Percentiles rank a stretch among this genome's conserved stretches.
Conservation (phyloP, 2,797 vertebrate species). For the Anabacerthia variegaticeps region DNA sequence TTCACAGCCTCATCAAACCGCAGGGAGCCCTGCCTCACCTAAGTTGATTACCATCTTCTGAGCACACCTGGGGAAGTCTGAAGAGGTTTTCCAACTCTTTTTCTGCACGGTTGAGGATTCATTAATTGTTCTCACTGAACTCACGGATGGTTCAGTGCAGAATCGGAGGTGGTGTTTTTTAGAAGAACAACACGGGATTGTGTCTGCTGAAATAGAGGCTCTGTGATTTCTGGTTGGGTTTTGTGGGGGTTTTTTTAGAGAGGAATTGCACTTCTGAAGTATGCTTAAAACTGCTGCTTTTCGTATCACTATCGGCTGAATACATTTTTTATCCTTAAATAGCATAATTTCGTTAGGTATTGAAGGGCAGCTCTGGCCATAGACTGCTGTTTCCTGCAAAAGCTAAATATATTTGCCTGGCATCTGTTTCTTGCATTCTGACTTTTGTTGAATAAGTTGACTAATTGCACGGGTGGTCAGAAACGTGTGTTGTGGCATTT, state of each 20-base stretch:
- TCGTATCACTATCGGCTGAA: background rate
- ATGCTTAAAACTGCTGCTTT: background rate
- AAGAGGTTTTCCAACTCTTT: background rate
- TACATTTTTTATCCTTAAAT: background rate
- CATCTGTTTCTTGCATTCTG: background rate
- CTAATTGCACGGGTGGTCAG: background rate
- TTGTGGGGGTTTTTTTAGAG: background rate
- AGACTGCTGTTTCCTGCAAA: slow-evolving; percentile 38
- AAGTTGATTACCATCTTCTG: background rate
- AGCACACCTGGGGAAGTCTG: background rate
- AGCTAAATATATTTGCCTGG: slow-evolving; percentile 9
- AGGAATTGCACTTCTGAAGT: background rate
- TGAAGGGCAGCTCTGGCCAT: background rate
- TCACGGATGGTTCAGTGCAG: background rate
- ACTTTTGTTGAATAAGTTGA: background rate
- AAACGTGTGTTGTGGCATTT: background rate
- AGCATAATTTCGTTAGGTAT: background rate
- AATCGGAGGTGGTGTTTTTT: slow-evolving; percentile 1
- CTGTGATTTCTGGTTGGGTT: too few species aligned
- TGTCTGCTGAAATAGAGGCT: background rate
- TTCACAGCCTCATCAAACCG: slow-evolving; percentile 1
- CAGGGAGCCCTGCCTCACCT: background rate
- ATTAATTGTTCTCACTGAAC: background rate
- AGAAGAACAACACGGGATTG: background rate
- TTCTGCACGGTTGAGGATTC: background rate